These are phyloP conservation scores for Frankliniella intonsa DNA, from an alignment of 2,888 invertebrate species.

Conservation along the genomic window DNA sequence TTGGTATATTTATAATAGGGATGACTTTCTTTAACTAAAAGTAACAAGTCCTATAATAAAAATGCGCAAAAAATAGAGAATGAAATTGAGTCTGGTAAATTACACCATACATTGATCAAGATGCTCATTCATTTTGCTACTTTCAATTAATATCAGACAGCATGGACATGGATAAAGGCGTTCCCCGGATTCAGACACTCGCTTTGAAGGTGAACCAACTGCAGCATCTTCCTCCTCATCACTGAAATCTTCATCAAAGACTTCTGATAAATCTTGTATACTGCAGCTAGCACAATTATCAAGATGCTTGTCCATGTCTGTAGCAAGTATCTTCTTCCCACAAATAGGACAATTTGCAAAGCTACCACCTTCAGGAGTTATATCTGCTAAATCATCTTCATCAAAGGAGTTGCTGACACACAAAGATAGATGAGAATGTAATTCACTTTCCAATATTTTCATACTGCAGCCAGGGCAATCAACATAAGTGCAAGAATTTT, in stretches of 20 bases:
- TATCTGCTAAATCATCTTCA: constrained; percentile 42
- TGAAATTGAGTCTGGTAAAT: not conserved
- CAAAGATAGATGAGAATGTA: not conserved
- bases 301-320: constrained; percentile 39
- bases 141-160: constrained; percentile 54
- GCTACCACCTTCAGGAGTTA: not conserved
- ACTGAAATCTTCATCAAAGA: constrained; percentile 31
- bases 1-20: too few relatives aligned
- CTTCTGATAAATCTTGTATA: constrained; percentile 34
- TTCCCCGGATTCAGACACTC: not conserved
- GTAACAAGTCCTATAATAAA: not conserved
- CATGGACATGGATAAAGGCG: constrained; percentile 54
- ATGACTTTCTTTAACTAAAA: too few relatives aligned
- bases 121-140: constrained; percentile 56
- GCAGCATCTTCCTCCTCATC: constrained; percentile 33
- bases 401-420: constrained; percentile 44
- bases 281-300: constrained; percentile 38
- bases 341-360: constrained; percentile 39
- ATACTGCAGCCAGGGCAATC: constrained; percentile 42
- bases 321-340: constrained; percentile 34
- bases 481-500: constrained; percentile 37
- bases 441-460: not conserved
- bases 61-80: not conserved
- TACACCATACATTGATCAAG: constrained; percentile 49
- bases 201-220: constrained; percentile 8